Evolutionary conservation across 2,113 vertebrate species (phyloP), one percentile per base, ranked within the genome.

Genomic region (Falco punctatus): DNA sequence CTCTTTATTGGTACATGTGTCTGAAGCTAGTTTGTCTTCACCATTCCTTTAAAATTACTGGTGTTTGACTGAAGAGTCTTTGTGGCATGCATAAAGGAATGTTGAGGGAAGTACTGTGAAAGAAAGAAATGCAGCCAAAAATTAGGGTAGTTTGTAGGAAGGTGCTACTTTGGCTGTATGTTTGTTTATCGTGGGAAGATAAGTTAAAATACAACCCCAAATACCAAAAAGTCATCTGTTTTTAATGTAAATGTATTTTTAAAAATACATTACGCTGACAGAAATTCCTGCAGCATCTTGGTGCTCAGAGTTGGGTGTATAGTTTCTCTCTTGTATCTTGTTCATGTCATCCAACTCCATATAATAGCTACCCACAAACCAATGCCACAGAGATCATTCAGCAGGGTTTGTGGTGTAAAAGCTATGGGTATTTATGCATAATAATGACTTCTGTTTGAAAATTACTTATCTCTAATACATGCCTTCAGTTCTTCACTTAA

Each of bases 21-120:
- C 54, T 75, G 38, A 85, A 86, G 13, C 40, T 54, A 6, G 5
- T 57, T 92, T 90, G 20, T 77, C 49, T 85, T 73, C 19, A 49
- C 44, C 7, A 9, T n/a, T 88, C 3, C 15, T 81, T 89, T 90
- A n/a, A 79, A 92, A 42, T 28, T 70, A 28, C 7, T 58, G 6
- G 24, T 57, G 23, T 62, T 73, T 82, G 15, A 44, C 57, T 69
- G 40, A 69, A 69, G 38, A 10, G 2, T 48, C n/a, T 90, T 67
- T 11, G 2, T 61, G 38, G 16, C 71, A 46, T 1, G 0, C 6
- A 0, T 57, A 61, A 72, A 26, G n/a, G 33, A 87, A 24, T 5
- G 3, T 10, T 54, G 28, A 93, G 81, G 17, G 35, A 74, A 12
- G 13, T 55, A 59, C 19, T 61, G 14, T 19, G 26, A 80, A 72